Base-by-base conservation (phyloP, 2,888 invertebrate genomes). In the Limnephilus lunatus region DNA sequence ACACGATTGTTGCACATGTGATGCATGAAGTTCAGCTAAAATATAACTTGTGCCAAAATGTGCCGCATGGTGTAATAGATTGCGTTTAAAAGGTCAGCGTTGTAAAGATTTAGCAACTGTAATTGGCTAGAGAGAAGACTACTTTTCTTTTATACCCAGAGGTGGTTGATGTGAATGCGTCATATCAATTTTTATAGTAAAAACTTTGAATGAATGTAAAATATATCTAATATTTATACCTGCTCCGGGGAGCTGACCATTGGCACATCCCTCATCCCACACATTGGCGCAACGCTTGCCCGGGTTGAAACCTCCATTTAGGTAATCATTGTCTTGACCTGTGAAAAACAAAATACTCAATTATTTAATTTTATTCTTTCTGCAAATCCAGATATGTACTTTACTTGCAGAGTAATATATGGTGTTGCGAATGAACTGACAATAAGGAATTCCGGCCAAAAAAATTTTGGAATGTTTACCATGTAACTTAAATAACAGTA, bases 201-300 rank as follows among this genome's bases (percentile, higher is more conserved):
- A 25, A 68, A n/a, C 53, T 68, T 68, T 68, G 25, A 68, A 25
- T 7, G 9, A n/a, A 68, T 68, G 12, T 3, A 15, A 82, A 31
- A 82, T 2, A 31, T 31, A 32, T 31, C 44, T 44, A 44, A 12
- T 81, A 32, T 82, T 82, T 14, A 82, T 32, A 32, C 32, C 82
- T 31, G 82, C 30, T 32, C 32, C 25, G 14, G 93, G 93, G 2
- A 93, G 31, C 39, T 90, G 87, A 80, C 91, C 96, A 94, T 96
- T 96, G 89, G 95, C 94, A 93, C 96, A 96, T 0, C 96, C 96
- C 31, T 96, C 96, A 94, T 96, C 96, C 95, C 96, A 96, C 95
- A 96, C 94, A 94, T 95, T 95, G 92, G 95, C 95, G 92, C 96
- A 96, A 0, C 95, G 83, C 39, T 81, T 93, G 25, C 92, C 92